A percentile compares a stretch with the other conserved stretches of the same genome.
phyloP scores from a whole-genome alignment of 2,113 vertebrate genomes.

The Nansenia antarctica region DNA sequence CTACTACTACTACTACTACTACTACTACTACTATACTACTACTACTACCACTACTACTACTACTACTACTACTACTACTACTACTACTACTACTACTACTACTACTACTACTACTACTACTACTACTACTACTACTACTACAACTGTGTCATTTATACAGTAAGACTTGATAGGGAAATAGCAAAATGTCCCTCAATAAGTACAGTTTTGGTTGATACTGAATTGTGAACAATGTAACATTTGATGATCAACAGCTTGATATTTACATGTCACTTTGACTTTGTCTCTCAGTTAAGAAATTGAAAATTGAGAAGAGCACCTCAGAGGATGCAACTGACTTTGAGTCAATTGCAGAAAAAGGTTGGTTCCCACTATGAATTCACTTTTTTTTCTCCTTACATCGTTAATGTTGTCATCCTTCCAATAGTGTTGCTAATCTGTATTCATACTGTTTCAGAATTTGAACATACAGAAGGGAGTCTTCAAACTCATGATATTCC shows the following conservation, averaged over 20 bases:
- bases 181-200: no score
- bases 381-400: background rate
- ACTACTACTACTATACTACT: no score
- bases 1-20: no score
- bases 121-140: no score
- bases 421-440: slow-evolving; percentile 15
- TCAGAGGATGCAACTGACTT: slow-evolving; percentile 82
- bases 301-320: slow-evolving; percentile 86
- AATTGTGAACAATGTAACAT: background rate
- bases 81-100: no score
- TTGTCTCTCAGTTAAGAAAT: slow-evolving; percentile 77
- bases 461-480: slow-evolving; percentile 82
- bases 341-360: slow-evolving; percentile 83
- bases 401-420: background rate
- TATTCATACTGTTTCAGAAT: slow-evolving; percentile 76
- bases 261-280: background rate
- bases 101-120: no score
- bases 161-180: no score
- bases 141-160: no score
- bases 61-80: no score
- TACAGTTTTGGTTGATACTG: no score
- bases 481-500: slow-evolving; percentile 86
- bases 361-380: slow-evolving; percentile 62
- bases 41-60: no score
- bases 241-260: background rate